A percentile compares a stretch with the other conserved stretches of the same genome.
Evolutionary conservation across 2,888 invertebrate species (phyloP).

Genomic region (Aelia acuminata): DNA sequence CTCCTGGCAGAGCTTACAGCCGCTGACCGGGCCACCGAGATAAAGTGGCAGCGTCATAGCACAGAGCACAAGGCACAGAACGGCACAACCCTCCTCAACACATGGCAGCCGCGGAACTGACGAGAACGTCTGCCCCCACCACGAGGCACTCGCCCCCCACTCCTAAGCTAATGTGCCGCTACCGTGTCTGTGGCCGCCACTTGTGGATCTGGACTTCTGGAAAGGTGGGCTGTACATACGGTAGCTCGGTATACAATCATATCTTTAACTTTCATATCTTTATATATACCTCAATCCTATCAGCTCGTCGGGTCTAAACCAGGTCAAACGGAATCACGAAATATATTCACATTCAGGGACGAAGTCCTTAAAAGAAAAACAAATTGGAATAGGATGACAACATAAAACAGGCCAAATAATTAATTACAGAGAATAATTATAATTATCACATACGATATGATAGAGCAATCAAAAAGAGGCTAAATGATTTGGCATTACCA

Average conservation of each 20-base stretch:
- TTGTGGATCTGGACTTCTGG: background rate
- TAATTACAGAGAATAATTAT: no score
- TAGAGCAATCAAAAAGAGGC: no score
- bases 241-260: background rate
- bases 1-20: slow-evolving; percentile 48
- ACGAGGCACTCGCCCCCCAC: background rate
- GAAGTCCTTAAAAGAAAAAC: no score
- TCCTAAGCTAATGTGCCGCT: slow-evolving; percentile 25
- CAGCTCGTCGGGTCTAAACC: no score
- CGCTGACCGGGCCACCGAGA: background rate
- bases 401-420: no score
- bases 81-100: background rate
- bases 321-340: no score
- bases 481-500: no score
- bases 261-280: no score
- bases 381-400: no score
- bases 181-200: slow-evolving; percentile 11
- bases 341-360: no score
- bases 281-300: no score
- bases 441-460: no score
- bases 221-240: background rate
- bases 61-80: slow-evolving; percentile 19
- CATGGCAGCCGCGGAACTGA: slow-evolving; percentile 33
- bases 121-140: slow-evolving; percentile 6
- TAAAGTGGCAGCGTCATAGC: slow-evolving; percentile 36